phyloP scores from a whole-genome alignment of 2,888 invertebrate species.

The Dichetophora obliterata region DNA sequence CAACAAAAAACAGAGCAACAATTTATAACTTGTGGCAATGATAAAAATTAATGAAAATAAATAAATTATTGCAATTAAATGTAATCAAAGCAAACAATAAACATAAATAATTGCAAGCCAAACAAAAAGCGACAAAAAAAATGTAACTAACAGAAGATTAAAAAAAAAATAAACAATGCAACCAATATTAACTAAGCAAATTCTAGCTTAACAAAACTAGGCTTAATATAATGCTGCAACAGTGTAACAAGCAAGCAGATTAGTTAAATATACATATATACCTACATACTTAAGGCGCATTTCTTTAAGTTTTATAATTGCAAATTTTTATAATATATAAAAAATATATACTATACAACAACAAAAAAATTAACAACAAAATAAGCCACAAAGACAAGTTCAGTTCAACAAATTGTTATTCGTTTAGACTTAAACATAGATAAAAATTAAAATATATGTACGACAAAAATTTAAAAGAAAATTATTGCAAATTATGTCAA shows the following conservation, averaged over 20 bases:
- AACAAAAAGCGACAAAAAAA: constrained; percentile 29
- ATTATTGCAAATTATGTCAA: constrained; percentile 25
- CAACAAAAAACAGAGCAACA: constrained; percentile 6
- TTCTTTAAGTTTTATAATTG: constrained; percentile 36
- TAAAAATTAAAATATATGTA: constrained; percentile 48
- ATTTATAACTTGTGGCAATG: constrained; percentile 26
- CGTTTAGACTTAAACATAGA: constrained; percentile 51
- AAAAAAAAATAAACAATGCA: constrained; percentile 36
- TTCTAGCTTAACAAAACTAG: background rate
- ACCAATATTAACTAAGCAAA: constrained; percentile 21
- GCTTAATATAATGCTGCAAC: no score
- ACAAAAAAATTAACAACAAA: constrained; percentile 32
- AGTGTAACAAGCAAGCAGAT: constrained; percentile 15
- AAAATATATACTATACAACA: constrained; percentile 45
- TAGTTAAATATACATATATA: constrained; percentile 42
- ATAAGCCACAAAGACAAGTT: constrained; percentile 46
- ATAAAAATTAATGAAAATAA: constrained; percentile 21
- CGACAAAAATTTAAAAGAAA: constrained; percentile 29
- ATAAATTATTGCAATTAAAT: constrained; percentile 33
- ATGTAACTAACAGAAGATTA: constrained; percentile 47
- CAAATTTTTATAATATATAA: constrained; percentile 43
- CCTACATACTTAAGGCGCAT: constrained; percentile 34
- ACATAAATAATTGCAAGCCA: constrained; percentile 5
- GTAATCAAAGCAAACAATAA: constrained; percentile 28
- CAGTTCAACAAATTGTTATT: constrained; percentile 56